Evolutionary conservation across 2,888 invertebrate species (phyloP).

Genomic region (Agrochola litura): DNA sequence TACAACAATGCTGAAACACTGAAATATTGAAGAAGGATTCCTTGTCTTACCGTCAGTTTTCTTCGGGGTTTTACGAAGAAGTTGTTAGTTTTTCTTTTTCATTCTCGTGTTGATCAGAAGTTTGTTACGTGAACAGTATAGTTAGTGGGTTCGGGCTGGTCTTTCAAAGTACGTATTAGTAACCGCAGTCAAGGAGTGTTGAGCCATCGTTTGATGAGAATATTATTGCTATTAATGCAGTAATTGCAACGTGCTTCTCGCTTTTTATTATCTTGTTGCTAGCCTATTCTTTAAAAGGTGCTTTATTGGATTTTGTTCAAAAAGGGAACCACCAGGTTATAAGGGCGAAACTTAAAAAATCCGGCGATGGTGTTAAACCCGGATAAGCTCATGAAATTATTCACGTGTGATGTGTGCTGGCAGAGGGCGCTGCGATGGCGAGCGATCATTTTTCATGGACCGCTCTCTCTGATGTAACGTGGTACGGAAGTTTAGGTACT

Average conservation of each 20-base stretch:
- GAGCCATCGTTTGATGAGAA: not conserved
- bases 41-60: conserved; percentile 24
- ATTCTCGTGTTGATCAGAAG: conserved; percentile 23
- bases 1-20: conserved; percentile 19
- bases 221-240: not conserved
- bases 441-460: conserved; percentile 46
- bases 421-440: conserved; percentile 37
- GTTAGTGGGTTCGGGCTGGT: not conserved
- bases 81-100: conserved; percentile 23
- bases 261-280: not conserved
- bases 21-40: conserved; percentile 30
- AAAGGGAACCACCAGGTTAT: not conserved
- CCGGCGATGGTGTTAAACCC: conserved; percentile 19
- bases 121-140: conserved; percentile 34
- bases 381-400: conserved; percentile 44
- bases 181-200: too few species aligned
- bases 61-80: conserved; percentile 1
- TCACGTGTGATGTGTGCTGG: conserved; percentile 39
- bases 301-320: not conserved
- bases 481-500: conserved; percentile 25
- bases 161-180: not conserved
- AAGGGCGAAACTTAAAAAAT: conserved; percentile 15
- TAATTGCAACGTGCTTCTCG: not conserved
- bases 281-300: not conserved
- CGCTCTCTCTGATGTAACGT: conserved; percentile 5